Conservation (phyloP, 2,888 invertebrate genomes). For the Rhagophthalmus giganteus region DNA sequence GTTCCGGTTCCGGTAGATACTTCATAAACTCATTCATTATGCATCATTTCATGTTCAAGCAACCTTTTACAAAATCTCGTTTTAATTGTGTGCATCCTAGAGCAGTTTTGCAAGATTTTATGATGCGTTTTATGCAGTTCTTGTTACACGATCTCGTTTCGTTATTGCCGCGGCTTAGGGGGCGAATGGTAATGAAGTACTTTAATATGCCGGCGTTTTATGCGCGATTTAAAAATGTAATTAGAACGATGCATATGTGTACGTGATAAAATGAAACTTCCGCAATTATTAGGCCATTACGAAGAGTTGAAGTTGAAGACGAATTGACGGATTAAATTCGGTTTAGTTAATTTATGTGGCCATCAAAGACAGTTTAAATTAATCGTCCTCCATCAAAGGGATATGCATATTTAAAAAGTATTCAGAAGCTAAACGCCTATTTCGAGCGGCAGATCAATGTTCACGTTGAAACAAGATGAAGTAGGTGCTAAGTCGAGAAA, state of each 20-base stretch:
- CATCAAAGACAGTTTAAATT: no score
- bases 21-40: constrained; percentile 43
- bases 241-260: no score
- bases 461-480: constrained; percentile 39
- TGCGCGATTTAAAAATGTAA: constrained; percentile 2
- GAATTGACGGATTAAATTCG: no score
- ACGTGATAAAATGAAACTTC: no score
- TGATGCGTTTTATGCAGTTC: constrained; percentile 30
- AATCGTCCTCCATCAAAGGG: no score
- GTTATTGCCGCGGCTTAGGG: constrained; percentile 11
- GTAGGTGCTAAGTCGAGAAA: constrained; percentile 47
- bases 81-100: constrained; percentile 39
- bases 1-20: constrained; percentile 43
- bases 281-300: no score
- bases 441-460: no score
- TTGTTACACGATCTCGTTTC: constrained; percentile 22
- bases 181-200: constrained; percentile 22
- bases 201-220: constrained; percentile 13
- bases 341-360: no score
- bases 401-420: no score
- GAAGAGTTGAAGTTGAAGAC: no score
- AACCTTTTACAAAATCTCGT: constrained; percentile 41
- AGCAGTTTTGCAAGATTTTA: constrained; percentile 33
- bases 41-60: constrained; percentile 42
- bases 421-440: no score